Conservation (phyloP, 1,140 invertebrate species). For the Saccostrea echinata region DNA sequence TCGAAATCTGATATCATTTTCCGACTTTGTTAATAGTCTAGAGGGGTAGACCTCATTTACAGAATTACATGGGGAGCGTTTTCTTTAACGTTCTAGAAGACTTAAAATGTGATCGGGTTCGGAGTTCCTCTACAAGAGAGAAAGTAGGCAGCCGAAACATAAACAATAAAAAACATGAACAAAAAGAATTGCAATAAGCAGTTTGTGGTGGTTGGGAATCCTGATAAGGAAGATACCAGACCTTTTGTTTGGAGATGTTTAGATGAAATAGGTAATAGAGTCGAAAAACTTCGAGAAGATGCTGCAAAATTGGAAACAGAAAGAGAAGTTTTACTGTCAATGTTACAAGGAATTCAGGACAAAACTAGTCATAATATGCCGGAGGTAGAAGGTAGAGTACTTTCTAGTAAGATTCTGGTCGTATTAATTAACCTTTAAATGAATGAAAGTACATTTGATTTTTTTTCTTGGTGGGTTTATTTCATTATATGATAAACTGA, state of each 20-base stretch:
- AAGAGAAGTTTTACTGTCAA: conserved; percentile 53
- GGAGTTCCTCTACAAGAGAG: neutral
- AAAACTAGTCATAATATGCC: conserved; percentile 37
- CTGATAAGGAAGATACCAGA: conserved; percentile 3
- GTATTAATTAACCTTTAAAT: no score
- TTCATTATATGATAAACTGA: no score
- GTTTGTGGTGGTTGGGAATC: neutral
- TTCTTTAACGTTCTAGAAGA: neutral
- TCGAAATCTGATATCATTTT: no score
- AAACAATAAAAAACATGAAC: neutral
- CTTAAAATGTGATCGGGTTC: neutral
- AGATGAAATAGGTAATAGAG: conserved; percentile 59
- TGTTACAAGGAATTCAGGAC: conserved; percentile 63
- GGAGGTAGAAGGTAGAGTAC: conserved; percentile 53
- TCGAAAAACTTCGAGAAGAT: conserved; percentile 60
- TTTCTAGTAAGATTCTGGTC: neutral
- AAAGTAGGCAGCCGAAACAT: conserved; percentile 11
- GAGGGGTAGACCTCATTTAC: no score
- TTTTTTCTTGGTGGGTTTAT: no score
- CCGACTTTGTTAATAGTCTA: no score
- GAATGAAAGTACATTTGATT: no score
- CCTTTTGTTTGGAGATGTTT: conserved; percentile 35
- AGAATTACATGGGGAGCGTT: neutral
- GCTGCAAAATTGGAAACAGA: conserved; percentile 58
- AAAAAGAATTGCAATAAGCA: neutral